Base-by-base conservation (phyloP, 1,140 invertebrate species). In the Ladona fulva region DNA sequence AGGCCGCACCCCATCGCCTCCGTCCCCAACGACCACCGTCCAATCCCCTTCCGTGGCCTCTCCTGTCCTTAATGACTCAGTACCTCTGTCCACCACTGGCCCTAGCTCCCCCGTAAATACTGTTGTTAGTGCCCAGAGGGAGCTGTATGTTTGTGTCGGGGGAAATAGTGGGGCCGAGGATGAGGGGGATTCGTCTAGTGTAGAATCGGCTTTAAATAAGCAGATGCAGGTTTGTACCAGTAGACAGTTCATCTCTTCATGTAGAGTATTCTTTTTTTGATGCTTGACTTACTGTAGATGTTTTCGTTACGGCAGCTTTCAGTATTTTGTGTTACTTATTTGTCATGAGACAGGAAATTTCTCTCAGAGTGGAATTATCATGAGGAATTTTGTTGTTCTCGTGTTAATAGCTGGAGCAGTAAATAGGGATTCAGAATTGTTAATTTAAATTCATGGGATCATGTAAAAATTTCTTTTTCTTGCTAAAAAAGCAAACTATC, bases 1-100 rank as follows among this genome's bases (percentile, higher is more conserved):
- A 22, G 22, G 73, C 0, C 25, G 74, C 24, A 14, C 37, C 14
- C 80, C 78, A 59, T 78, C 77, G 16, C 75, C 52, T 76, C 79
- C 75, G 22, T 24, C 78, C 22, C 11, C 22, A 74, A 24, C 76
- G 29, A 74, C 66, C 19, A 25, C 78, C 22, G 73, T 44, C 76
- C 52, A 76, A 42, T 37, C 25, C 52, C 52, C 52, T 6, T 22
- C 52, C 25, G 52, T 52, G 5, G 3, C 59, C 44, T 25, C 44
- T 25, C 42, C 76, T 24, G 1, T 22, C n/a, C 14, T 66, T 22
- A 66, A 66, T 66, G 25, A 22, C 24, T 52, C 76, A 5, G 0
- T 42, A 24, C 44, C 74, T 25, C 16, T 75, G 24, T 29, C 25
- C 14, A 37, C 75, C 73, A 29, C 8, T 44, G 74, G 24, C 22